Evolutionary conservation across 1,140 invertebrate species (phyloP).

Genomic region (Argopecten irradians): DNA sequence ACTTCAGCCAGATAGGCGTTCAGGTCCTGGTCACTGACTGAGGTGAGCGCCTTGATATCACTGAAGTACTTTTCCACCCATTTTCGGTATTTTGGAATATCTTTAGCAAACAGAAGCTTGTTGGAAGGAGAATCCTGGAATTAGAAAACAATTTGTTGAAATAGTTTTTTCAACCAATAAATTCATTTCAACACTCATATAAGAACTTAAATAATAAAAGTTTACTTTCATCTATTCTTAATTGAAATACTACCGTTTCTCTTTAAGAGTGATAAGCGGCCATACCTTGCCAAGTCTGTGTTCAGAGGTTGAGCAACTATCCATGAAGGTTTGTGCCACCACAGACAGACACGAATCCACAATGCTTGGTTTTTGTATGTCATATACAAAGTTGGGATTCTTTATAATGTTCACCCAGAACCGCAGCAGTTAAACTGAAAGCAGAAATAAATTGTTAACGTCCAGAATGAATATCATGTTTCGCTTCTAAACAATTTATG

Average conservation of each 20-base stretch:
- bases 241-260: too few relatives aligned
- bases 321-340: constrained; percentile 99
- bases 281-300: constrained; percentile 96
- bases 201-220: too few relatives aligned
- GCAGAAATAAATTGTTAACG: too few relatives aligned
- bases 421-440: constrained; percentile 82
- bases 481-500: too few relatives aligned
- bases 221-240: too few relatives aligned
- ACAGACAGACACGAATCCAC: constrained; percentile 99
- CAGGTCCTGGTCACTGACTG: constrained; percentile 99
- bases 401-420: constrained; percentile 99
- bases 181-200: too few relatives aligned
- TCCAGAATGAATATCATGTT: too few relatives aligned
- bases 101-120: constrained; percentile 77
- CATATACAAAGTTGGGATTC: constrained; percentile 99
- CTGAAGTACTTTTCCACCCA: constrained; percentile 79
- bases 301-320: constrained; percentile 99
- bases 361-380: constrained; percentile 99
- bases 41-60: constrained; percentile 86
- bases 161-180: too few relatives aligned
- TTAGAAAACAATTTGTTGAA: constrained; percentile 26
- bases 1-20: constrained; percentile 98
- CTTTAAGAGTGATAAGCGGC: too few relatives aligned
- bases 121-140: constrained; percentile 76
- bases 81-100: constrained; percentile 74